Percentiles rank a stretch among this genome's conserved stretches.
These are phyloP conservation scores for Physocephala rufipes DNA, from an alignment of 2,888 invertebrate species.

Conservation along the genomic window DNA sequence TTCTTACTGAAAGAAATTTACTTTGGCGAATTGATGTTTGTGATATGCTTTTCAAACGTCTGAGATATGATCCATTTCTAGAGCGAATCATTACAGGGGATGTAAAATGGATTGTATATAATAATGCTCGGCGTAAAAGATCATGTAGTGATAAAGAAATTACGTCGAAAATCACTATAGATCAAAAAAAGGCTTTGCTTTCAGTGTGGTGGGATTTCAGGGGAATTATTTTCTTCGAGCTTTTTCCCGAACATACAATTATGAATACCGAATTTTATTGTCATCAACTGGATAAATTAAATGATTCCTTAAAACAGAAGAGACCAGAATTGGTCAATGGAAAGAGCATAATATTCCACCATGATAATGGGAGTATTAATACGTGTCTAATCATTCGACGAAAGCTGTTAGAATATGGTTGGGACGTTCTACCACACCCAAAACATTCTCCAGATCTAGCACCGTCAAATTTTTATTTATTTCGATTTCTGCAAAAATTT, in stretches of 20 bases:
- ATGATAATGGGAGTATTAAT: neutral
- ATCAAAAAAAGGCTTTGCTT: neutral
- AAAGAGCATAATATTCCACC: slow-evolving; percentile 16
- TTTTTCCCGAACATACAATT: neutral
- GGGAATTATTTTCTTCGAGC: neutral
- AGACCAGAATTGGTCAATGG: slow-evolving; percentile 11
- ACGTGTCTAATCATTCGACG: neutral
- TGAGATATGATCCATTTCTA: neutral
- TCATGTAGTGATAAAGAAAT: neutral
- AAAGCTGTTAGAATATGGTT: slow-evolving; percentile 14
- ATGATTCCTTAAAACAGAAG: slow-evolving; percentile 1
- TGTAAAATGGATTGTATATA: neutral
- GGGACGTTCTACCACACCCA: slow-evolving; percentile 21
- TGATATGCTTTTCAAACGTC: neutral
- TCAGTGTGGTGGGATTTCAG: neutral
- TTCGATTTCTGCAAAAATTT: neutral
- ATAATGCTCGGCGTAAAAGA: neutral
- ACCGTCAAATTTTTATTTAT: slow-evolving; percentile 1
- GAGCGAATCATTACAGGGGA: neutral
- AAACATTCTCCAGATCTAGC: neutral
- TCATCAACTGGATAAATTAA: neutral
- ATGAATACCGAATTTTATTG: neutral
- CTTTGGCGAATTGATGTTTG: neutral
- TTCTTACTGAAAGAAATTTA: slow-evolving; percentile 3
- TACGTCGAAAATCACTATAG: neutral